Conservation (phyloP, 2,888 invertebrate species). For the Digitonthophagus gazella region DNA sequence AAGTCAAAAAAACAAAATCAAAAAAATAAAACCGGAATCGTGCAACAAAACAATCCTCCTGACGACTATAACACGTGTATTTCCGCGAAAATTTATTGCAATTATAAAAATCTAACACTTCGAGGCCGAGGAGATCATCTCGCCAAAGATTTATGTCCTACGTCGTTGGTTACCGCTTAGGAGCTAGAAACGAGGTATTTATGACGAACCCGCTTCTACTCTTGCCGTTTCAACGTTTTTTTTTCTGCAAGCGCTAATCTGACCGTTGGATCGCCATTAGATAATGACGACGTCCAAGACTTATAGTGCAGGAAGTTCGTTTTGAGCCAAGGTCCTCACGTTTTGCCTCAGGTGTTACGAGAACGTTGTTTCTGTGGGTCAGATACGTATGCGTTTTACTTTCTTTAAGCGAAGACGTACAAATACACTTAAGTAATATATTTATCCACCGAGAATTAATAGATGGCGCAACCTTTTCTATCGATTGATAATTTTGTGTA, state of each 20-base stretch:
- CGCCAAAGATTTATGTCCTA: not conserved
- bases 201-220: not conserved
- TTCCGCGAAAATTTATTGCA: not conserved
- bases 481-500: too few species aligned
- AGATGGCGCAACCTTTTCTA: too few species aligned
- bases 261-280: constrained; percentile 23
- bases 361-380: constrained; percentile 17
- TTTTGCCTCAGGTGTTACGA: constrained; percentile 30
- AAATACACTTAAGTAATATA: too few species aligned
- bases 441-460: too few species aligned
- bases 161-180: not conserved
- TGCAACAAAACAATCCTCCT: not conserved
- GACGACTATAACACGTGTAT: not conserved
- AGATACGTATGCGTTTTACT: too few species aligned
- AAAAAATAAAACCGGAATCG: not conserved
- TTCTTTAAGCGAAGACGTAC: too few species aligned
- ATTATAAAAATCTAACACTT: not conserved
- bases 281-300: constrained; percentile 33
- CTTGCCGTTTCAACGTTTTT: not conserved
- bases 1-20: too few species aligned
- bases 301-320: constrained; percentile 39
- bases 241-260: not conserved
- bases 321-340: constrained; percentile 37
- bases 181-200: not conserved
- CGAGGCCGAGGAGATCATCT: not conserved